Base-by-base conservation (phyloP, 2,113 vertebrate species). In the Plectropomus leopardus region DNA sequence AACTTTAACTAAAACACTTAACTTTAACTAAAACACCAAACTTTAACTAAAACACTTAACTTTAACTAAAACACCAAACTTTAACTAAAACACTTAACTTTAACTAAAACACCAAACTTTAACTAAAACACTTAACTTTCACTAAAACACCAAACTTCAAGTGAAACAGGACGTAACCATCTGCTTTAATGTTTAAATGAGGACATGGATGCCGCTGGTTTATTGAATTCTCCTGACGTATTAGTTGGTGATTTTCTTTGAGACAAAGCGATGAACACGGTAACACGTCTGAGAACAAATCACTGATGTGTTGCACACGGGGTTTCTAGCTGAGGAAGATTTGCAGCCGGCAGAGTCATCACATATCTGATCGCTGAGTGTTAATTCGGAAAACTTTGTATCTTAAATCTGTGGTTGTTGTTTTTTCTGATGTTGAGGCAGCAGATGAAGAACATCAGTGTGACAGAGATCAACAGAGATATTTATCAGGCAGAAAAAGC, bases 371-470 rank as follows among this genome's bases (percentile, higher is more conserved):
- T 4, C n/a, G 17, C 16, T 45, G 17, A 6, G 4, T 11, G 1
- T 17, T 28, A 5, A 54, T 68, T 28, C n/a, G 42, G 32, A 28
- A 19, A 40, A 11, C 26, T 11, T 40, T 61, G 42, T 73, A n/a
- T n/a, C n/a, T 50, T 48, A 14, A 63, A n/a, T 36, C 10, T 60
- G 7, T 50, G 45, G 4, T 61, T 50, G 1, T 40, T 50, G 1
- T 40, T 44, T 8, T 54, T 59, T 69, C 40, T 45, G 59, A 45
- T 91, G 66, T 90, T 89, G 75, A 98, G 97, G 83, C 92, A 95
- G 68, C 80, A 76, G 89, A 89, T 90, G n/a, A 93, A 92, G 76
- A 76, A 61, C 70, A 91, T 96, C 7, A 85, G 93, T 63, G 79
- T 93, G 60, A 87, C 75, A 5, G 89, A 94, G 68, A 91, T 94